A percentile compares a stretch with the other conserved stretches of the same genome.
phyloP scores from a whole-genome alignment of 2,888 invertebrate species.

The Trichogramma dendrolimi region DNA sequence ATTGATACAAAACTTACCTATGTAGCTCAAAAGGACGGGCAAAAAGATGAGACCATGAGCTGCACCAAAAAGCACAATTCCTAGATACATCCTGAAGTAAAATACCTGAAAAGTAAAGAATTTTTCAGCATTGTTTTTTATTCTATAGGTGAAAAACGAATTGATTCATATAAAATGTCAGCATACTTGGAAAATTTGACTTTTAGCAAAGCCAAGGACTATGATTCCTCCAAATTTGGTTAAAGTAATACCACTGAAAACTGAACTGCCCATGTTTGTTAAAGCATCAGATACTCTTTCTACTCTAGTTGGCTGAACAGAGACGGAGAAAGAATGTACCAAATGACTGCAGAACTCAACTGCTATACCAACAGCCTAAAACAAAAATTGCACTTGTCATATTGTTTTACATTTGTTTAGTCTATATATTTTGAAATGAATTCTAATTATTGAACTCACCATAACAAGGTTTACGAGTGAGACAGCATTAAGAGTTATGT shows the following conservation, averaged over 20 bases:
- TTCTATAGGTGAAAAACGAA: neutral
- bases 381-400: slow-evolving; percentile 22
- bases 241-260: slow-evolving; percentile 94
- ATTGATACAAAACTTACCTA: slow-evolving; percentile 64
- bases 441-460: slow-evolving; percentile 53
- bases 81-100: slow-evolving; percentile 96
- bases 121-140: slow-evolving; percentile 36
- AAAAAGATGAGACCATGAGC: slow-evolving; percentile 95
- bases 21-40: slow-evolving; percentile 94
- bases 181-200: slow-evolving; percentile 84
- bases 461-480: slow-evolving; percentile 95
- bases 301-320: slow-evolving; percentile 67
- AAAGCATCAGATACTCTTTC: slow-evolving; percentile 79
- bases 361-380: slow-evolving; percentile 90
- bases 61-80: slow-evolving; percentile 94
- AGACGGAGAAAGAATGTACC: slow-evolving; percentile 85
- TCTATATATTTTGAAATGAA: neutral
- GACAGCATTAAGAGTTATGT: slow-evolving; percentile 91
- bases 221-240: slow-evolving; percentile 98
- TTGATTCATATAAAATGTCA: neutral
- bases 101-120: slow-evolving; percentile 61
- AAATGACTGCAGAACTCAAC: slow-evolving; percentile 99
- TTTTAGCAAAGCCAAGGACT: slow-evolving; percentile 94
- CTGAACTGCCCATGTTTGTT: slow-evolving; percentile 83
- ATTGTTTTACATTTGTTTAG: neutral